Evolutionary conservation across 2,797 vertebrate genomes (phyloP).

Genomic region (Sebastes steindachneri): DNA sequence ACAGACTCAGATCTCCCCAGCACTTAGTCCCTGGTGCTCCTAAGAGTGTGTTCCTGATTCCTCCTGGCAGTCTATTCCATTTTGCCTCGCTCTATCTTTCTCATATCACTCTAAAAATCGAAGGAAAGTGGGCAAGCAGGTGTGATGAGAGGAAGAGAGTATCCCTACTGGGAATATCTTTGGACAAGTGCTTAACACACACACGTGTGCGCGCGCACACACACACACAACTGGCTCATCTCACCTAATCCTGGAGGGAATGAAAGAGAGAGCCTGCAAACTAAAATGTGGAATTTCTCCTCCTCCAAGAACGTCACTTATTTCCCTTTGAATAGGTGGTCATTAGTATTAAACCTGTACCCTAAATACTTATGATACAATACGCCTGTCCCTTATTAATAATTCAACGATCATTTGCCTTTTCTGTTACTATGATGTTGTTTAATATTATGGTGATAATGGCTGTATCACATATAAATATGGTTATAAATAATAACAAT

Average conservation of each 20-base stretch:
- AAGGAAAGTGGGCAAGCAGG: conserved; percentile 48
- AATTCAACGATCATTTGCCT: not conserved
- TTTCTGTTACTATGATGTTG: not conserved
- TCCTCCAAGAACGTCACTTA: not conserved
- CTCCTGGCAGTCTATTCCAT: conserved; percentile 57
- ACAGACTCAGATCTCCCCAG: conserved; percentile 2
- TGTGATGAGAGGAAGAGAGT: conserved; percentile 49
- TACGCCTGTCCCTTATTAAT: not conserved
- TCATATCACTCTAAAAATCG: conserved; percentile 66
- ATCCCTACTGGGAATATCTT: conserved; percentile 20
- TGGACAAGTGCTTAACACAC: conserved; percentile 7
- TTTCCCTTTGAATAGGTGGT: not conserved
- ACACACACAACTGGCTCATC: not conserved
- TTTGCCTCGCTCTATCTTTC: conserved; percentile 55
- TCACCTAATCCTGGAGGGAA: conserved; percentile 13
- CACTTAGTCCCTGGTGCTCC: conserved; percentile 35
- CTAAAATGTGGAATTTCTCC: not conserved
- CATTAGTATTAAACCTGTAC: too few species aligned
- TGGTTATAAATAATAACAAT: not conserved
- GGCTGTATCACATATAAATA: not conserved
- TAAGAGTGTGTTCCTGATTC: conserved; percentile 36
- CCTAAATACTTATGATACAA: not conserved
- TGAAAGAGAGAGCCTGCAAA: not conserved
- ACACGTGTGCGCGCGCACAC: not conserved
- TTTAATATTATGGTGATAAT: not conserved